Conservation (phyloP, 2,797 vertebrate genomes). For the Champsocephalus esox region DNA sequence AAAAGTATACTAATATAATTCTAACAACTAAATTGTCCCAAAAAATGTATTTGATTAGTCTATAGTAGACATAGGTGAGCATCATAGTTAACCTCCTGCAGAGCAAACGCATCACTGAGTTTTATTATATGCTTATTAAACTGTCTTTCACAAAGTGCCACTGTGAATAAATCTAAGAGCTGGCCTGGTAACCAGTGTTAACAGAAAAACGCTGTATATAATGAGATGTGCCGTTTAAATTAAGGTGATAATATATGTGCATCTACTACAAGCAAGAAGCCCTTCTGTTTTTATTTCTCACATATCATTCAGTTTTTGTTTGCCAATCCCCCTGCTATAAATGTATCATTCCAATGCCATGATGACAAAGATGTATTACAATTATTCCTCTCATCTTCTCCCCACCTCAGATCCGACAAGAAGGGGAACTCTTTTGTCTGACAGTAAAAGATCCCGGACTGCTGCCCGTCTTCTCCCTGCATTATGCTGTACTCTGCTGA, state of each 20-base stretch:
- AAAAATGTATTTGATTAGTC: no score
- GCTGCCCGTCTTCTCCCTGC: slow-evolving; percentile 23
- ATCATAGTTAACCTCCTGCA: neutral
- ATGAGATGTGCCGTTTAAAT: neutral
- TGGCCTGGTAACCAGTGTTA: neutral
- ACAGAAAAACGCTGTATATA: neutral
- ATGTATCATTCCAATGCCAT: neutral
- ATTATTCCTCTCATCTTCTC: slow-evolving; percentile 4
- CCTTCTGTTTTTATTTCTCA: neutral
- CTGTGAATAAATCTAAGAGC: neutral
- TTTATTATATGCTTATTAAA: slow-evolving; percentile 5
- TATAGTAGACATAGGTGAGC: neutral
- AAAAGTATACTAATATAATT: no score
- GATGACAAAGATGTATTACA: neutral
- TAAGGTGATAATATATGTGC: neutral
- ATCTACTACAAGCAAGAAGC: neutral
- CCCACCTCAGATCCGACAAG: slow-evolving; percentile 58
- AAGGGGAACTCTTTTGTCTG: slow-evolving; percentile 66
- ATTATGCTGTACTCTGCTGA: slow-evolving; percentile 40
- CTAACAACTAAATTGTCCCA: no score
- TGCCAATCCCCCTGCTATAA: neutral
- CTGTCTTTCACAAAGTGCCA: neutral
- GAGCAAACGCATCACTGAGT: neutral
- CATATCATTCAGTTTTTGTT: neutral
- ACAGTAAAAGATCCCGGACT: slow-evolving; percentile 25